Base-by-base conservation (phyloP, 2,113 vertebrate genomes). In the Pachycephala philippinensis region DNA sequence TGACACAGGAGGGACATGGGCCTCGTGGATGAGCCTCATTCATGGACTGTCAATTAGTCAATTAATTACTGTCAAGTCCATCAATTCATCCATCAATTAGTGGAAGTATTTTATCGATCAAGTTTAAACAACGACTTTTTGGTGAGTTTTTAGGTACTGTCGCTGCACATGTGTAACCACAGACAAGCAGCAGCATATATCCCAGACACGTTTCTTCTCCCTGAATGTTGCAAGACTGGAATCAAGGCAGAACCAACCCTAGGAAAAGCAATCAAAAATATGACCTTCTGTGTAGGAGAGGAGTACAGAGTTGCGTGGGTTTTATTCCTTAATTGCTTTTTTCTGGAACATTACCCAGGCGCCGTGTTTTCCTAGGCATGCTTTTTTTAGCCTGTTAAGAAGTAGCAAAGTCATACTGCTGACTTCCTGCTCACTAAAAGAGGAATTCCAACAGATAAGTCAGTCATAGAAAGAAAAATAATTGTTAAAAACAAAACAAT, bases 301-400 rank as follows among this genome's bases (percentile, higher is more conserved):
- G 47, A 76, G 87, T 79, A 85, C 90, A 95, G 87, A 87, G 63
- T 74, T 84, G 56, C 28, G 0, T 17, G 30, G 52, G 61, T 35
- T 63, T 94, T 95, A 59, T 61, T 76, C 76, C 42, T 88, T 94
- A 93, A 94, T 93, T 79, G 72, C 68, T 84, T 78, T 53, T 53
- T 56, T 26, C 61, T 76, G 82, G 79, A 87, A 94, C 35, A 59
- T 64, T 71, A 60, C 53, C 27, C 70, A 28, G 52, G 65, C 60
- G 14, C 27, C 18, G n/a, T 40, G 57, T 61, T 89, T 82, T 52
- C 71, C 82, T 53, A 50, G 30, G 20, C 44, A 40, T 94, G 84
- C 22, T 19, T 63, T 66, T 85, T 52, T 37, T 20, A 13, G 35
- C 74, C 50, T 56, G 59, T 44, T 83, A 33, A 95, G 49, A 76